Base-by-base conservation (phyloP, 2,888 invertebrate genomes). In the Zygogramma bicolorata region DNA sequence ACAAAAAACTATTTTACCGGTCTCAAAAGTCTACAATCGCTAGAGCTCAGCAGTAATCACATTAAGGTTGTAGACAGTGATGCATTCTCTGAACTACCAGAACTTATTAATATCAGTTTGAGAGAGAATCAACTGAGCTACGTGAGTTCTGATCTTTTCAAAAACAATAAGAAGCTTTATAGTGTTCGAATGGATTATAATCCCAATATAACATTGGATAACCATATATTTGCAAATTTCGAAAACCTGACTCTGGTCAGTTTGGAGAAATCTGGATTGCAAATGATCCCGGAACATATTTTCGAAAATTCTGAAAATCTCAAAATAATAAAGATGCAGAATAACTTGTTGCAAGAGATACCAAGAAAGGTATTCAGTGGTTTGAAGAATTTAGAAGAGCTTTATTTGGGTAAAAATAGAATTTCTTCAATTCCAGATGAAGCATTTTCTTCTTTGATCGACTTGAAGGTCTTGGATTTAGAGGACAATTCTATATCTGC, bases 31-130 rank as follows among this genome's bases (percentile, higher is more conserved):
- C 87, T 96, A 5, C 88, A 89, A 79, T 90, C 90, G 75, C 87
- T 96, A 70, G 94, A 95, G 85, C 85, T 96, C 68, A 92, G 92
- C 80, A 88, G 89, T 7, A 95, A 94, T 84, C 89, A 89, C 65
- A 89, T 95, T 76, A 89, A 89, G 73, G 88, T 88, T 68, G 86
- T 95, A 60, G 90, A 91, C 0, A 84, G 89, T 7, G 90, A 91
- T 79, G 88, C 92, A 68, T 93, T 94, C 71, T 60, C 75, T 8
- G 74, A 79, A 40, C 73, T 83, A 13, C 62, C 57, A 1, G 72
- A 76, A 27, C 68, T 85, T n/a, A 59, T 72, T 6, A 75, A 74
- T 13, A 70, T 83, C 1, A 82, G 79, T 77, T 73, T 84, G 53
- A 60, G 75, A 34, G 31, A 31, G 5, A 83, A 84, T 68, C 72